Base-by-base conservation (phyloP, 2,797 vertebrate species). In the Falco rusticolus region DNA sequence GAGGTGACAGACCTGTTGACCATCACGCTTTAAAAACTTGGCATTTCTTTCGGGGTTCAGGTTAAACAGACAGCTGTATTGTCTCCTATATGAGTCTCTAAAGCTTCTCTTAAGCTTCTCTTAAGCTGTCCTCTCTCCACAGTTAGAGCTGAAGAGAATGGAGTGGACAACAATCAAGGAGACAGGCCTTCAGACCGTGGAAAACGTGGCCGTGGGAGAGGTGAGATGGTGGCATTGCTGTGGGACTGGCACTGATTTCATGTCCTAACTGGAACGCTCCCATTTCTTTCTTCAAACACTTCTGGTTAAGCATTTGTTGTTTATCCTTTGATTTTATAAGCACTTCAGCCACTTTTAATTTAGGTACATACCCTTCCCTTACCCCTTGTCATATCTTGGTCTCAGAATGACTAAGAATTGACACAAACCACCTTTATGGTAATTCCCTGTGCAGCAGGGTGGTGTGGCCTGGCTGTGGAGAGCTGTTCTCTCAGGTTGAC, bases 91-190 rank as follows among this genome's bases (percentile, higher is more conserved):
- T 2, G 2, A 57, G 34, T 83, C 9, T 80, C n/a, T 94, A n/a
- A 34, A 34, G 34, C 34, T 34, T 34, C 34, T 34, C 34, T 34
- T 34, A 96, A 80, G 4, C 24, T 39, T 91, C 63, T 86, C 8
- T 88, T 91, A 96, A 95, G 94, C n/a, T 95, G 15, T 86, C 4
- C 4, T 93, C 82, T 89, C 59, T 93, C 74, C 97, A 10, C 97
- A 99, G 99, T 97, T 75, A 98, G 98, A 97, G 96, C 97, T 70
- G 99, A 99, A 97, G 99, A 99, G 97, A 99, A 99, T 37, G 99
- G 99, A 25, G 98, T 99, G 94, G 99, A 99, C 88, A 97, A 91
- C 91, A 97, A 90, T 79, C 98, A 98, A 93, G 99, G 98, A 87
- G 99, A 99, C 75, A 98, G 98, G 91, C 97, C 98, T 48, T 98